A percentile compares a stretch with the other conserved stretches of the same genome.
Evolutionary conservation across 2,888 invertebrate genomes (phyloP).

Genomic region (Phytoseiulus persimilis): DNA sequence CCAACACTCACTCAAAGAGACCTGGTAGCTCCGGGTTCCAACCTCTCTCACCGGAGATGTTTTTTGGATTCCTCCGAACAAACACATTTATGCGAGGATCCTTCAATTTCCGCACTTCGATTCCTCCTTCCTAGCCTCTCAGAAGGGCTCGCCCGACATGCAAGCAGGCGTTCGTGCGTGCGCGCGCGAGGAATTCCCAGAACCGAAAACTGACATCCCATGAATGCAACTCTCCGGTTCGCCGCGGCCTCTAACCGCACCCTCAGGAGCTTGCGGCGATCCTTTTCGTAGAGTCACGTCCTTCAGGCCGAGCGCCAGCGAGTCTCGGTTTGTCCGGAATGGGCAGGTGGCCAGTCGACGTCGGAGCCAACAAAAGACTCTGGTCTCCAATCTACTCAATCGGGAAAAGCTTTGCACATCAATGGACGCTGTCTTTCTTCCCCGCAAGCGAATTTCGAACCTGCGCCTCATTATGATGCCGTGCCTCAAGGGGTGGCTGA

Average conservation of each 20-base stretch:
- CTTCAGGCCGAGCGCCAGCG: neutral
- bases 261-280: neutral
- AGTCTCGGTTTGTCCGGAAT: neutral
- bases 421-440: neutral
- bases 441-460: neutral
- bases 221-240: neutral
- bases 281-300: neutral
- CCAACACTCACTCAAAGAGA: neutral
- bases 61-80: neutral
- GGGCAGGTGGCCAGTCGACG: neutral
- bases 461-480: neutral
- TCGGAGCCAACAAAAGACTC: neutral
- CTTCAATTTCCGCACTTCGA: neutral
- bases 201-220: neutral
- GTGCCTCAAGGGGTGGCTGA: too few relatives aligned
- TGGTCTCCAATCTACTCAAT: neutral
- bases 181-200: neutral
- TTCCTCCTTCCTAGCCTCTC: neutral
- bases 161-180: neutral
- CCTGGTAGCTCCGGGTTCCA: too few relatives aligned
- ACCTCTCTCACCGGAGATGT: too few relatives aligned
- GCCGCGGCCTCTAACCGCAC: neutral
- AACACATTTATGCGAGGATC: neutral
- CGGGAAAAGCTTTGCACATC: neutral
- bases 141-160: too few relatives aligned